Evolutionary conservation across 2,888 invertebrate genomes (phyloP).

Genomic region (Phytoseiulus persimilis): DNA sequence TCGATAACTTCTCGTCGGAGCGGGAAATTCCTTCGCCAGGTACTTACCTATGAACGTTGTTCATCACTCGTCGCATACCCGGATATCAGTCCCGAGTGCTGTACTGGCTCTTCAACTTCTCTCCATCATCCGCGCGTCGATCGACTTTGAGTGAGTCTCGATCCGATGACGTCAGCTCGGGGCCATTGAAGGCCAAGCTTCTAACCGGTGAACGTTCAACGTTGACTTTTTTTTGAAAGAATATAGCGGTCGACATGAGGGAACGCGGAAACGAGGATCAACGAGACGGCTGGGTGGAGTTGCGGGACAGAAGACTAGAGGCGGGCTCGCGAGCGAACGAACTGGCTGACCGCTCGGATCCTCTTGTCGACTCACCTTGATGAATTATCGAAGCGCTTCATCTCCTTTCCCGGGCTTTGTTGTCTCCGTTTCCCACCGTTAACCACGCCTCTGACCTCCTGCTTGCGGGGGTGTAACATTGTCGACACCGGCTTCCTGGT

Average conservation of each 20-base stretch:
- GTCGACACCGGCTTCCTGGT: neutral
- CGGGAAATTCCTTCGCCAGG: neutral
- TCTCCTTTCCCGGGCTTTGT: neutral
- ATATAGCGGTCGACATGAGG: neutral
- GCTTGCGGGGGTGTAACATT: neutral
- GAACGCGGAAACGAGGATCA: neutral
- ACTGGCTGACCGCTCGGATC: neutral
- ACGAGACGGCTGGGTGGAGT: neutral
- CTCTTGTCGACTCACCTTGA: neutral
- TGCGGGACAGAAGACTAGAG: neutral
- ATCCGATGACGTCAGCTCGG: neutral
- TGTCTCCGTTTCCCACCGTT: neutral
- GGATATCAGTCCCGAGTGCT: neutral
- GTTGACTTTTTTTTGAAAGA: neutral
- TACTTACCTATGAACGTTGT: neutral
- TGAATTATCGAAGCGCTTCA: neutral
- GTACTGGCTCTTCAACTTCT: neutral
- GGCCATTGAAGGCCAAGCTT: neutral
- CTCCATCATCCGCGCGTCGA: neutral
- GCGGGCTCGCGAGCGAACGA: neutral
- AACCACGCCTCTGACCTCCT: neutral
- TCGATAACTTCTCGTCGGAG: neutral
- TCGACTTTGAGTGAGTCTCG: neutral
- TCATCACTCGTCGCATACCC: neutral
- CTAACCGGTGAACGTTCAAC: neutral